Base-by-base conservation (phyloP, 2,113 vertebrate species). In the Pangasianodon gigas region DNA sequence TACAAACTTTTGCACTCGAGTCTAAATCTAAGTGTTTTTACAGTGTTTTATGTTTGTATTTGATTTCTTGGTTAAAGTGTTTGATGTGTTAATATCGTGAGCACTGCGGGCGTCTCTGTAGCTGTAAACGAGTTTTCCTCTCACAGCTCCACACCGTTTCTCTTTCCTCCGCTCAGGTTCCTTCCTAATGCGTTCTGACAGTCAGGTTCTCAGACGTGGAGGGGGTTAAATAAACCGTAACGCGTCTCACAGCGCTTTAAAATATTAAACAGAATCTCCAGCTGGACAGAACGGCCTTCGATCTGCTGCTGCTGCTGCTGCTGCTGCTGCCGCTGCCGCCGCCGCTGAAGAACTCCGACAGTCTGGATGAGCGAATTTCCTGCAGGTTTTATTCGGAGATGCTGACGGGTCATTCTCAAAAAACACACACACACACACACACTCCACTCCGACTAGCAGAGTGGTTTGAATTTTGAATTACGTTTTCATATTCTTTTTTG, bases 181-280 rank as follows among this genome's bases (percentile, higher is more conserved):
- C 94, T 90, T 91, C 92, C 94, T 96, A 96, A 95, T 94, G 90
- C 91, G 92, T 96, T 95, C 93, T 95, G 95, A 96, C 95, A 96
- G 94, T 91, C 93, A 92, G 93, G 91, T 90, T 93, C 93, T 89
- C 93, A 95, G 94, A 93, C 94, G 79, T 91, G 74, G 0, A 2
- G 82, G 91, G 87, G 93, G 94, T 92, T 95, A 94, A 94, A 95
- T 94, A 96, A 95, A 95, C 94, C 95, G 93, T 93, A 86, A 86
- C 88, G 91, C 56, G 65, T 89, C 89, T 88, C 83, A 89, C 86
- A 88, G 71, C 37, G 48, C 54, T 90, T 85, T 92, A 79, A 91
- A 92, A 92, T 91, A 91, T 92, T 92, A 86, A 92, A 91, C 86
- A 90, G 86, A 74, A 65, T 86, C 88, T 75, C 46, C 26, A 6